Evolutionary conservation across 2,113 vertebrate species (phyloP).

Genomic region (Ancistrus triradiatus): DNA sequence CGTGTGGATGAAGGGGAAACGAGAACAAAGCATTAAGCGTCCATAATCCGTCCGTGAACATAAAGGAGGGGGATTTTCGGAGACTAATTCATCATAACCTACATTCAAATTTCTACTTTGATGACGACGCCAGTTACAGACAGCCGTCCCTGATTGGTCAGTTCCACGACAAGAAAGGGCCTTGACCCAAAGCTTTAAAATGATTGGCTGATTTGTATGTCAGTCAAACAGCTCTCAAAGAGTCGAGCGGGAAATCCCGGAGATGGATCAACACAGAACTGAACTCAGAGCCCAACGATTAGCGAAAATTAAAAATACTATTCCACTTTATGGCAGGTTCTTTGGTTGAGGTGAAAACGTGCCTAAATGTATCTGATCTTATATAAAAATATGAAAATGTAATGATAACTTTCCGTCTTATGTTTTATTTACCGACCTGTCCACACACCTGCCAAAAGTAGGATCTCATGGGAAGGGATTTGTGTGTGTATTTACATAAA

Average conservation of each 20-base stretch:
- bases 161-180: constrained; percentile 61
- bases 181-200: constrained; percentile 63
- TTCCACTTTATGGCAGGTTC: too few relatives aligned
- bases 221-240: constrained; percentile 55
- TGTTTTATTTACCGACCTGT: too few relatives aligned
- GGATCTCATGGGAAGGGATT: too few relatives aligned
- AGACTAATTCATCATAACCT: constrained; percentile 49
- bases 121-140: constrained; percentile 55
- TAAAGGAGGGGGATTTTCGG: constrained; percentile 23
- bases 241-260: constrained; percentile 48
- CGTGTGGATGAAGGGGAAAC: not conserved
- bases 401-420: too few relatives aligned
- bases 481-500: too few relatives aligned
- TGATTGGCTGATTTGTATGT: constrained; percentile 58
- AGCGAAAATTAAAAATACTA: too few relatives aligned
- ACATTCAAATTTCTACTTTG: constrained; percentile 59
- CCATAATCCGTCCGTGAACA: constrained; percentile 8
- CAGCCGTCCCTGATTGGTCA: constrained; percentile 59
- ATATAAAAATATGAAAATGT: too few relatives aligned
- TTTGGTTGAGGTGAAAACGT: too few relatives aligned
- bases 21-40: constrained; percentile 39
- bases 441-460: too few relatives aligned
- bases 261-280: constrained; percentile 31
- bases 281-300: too few relatives aligned
- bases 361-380: too few relatives aligned